Conservation (phyloP, 2,888 invertebrate species). For the Cheilosia grossa region DNA sequence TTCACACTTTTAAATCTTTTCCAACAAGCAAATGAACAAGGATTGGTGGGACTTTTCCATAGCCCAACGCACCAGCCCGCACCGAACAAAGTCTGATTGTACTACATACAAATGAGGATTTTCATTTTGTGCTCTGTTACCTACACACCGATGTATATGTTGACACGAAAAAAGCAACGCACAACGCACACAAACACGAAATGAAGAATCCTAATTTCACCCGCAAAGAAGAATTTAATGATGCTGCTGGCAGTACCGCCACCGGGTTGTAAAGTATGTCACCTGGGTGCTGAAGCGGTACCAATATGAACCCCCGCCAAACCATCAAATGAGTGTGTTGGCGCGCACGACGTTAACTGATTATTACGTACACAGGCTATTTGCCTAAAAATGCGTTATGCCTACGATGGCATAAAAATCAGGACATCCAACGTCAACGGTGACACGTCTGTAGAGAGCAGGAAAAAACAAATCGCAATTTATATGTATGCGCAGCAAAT, state of each 20-base stretch:
- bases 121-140: conserved; percentile 40
- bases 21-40: conserved; percentile 49
- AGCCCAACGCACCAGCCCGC: background rate
- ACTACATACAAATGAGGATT: conserved; percentile 34
- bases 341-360: conserved; percentile 55
- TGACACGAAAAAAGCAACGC: background rate
- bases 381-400: conserved; percentile 46
- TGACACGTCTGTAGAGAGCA: conserved; percentile 7
- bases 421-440: conserved; percentile 44
- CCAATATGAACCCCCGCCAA: conserved; percentile 38
- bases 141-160: conserved; percentile 4
- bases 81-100: conserved; percentile 33
- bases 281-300: conserved; percentile 63
- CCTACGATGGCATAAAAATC: conserved; percentile 63
- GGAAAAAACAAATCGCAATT: conserved; percentile 44
- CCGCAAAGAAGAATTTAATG: conserved; percentile 66
- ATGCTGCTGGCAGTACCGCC: conserved; percentile 60
- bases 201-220: conserved; percentile 57
- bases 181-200: background rate
- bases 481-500: conserved; percentile 60
- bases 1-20: conserved; percentile 73
- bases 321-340: background rate
- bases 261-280: conserved; percentile 69
- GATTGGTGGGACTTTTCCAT: conserved; percentile 23
- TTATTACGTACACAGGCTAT: conserved; percentile 53